Conservation (phyloP, 1,140 invertebrate genomes). For the Drosophila sturtevanti region DNA sequence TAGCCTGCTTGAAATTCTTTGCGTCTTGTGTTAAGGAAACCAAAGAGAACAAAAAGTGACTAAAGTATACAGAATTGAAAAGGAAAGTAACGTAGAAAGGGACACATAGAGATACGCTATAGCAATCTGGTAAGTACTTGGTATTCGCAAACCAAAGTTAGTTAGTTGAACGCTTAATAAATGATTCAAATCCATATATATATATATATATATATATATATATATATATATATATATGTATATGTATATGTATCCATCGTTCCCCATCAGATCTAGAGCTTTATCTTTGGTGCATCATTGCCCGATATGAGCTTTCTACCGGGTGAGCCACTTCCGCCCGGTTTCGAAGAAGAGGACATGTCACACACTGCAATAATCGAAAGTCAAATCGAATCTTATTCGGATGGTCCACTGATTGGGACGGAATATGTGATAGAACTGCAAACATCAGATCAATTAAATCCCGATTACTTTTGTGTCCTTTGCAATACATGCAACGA, state of each 20-base stretch:
- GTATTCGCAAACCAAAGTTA: background rate
- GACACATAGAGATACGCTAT: too few relatives aligned
- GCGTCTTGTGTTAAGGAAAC: background rate
- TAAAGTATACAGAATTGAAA: background rate
- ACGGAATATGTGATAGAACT: conserved; percentile 89
- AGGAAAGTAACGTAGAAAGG: background rate
- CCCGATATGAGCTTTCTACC: conserved; percentile 83
- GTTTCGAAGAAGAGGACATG: conserved; percentile 87
- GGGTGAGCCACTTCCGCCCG: conserved; percentile 88
- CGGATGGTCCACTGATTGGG: conserved; percentile 84
- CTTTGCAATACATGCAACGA: conserved; percentile 90
- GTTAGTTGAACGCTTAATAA: background rate
- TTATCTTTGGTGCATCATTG: background rate
- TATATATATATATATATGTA: background rate
- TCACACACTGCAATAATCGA: conserved; percentile 84
- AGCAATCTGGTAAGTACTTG: background rate
- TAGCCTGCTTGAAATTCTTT: background rate
- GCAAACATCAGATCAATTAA: conserved; percentile 85
- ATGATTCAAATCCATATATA: background rate
- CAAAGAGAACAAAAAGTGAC: background rate
- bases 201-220: background rate
- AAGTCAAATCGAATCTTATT: conserved; percentile 84
- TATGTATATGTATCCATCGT: conserved; percentile 2
- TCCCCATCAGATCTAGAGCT: conserved; percentile 2
- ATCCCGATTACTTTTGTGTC: conserved; percentile 89